A percentile compares a stretch with the other conserved stretches of the same genome.
Evolutionary conservation across 2,888 invertebrate genomes (phyloP).

Genomic region (Epirrhoe alternata): DNA sequence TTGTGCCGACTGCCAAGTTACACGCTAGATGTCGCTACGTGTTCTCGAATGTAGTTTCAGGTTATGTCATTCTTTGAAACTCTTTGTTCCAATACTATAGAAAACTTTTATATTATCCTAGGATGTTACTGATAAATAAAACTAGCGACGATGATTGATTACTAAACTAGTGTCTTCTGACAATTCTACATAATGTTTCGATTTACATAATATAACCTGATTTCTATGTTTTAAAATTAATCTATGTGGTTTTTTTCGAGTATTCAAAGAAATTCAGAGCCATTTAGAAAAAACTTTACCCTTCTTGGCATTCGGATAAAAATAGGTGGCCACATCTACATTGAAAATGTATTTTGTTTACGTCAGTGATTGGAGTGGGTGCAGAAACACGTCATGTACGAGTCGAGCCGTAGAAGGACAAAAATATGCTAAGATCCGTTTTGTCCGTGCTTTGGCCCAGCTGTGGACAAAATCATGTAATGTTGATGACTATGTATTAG

Average conservation of each 20-base stretch:
- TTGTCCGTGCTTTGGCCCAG: not conserved
- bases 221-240: too few relatives aligned
- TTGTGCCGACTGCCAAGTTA: slow-evolving; percentile 64
- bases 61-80: slow-evolving; percentile 19
- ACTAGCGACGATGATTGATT: too few relatives aligned
- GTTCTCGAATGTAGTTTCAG: slow-evolving; percentile 46
- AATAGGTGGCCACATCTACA: too few relatives aligned
- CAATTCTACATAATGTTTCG: too few relatives aligned
- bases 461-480: too few relatives aligned
- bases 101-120: slow-evolving; percentile 1
- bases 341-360: not conserved
- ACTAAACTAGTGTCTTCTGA: too few relatives aligned
- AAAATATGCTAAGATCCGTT: not conserved
- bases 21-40: slow-evolving; percentile 67
- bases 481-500: too few relatives aligned
- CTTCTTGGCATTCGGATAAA: too few relatives aligned
- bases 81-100: slow-evolving; percentile 7
- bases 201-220: too few relatives aligned
- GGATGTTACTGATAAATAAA: not conserved
- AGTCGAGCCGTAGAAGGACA: not conserved
- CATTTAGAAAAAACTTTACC: too few relatives aligned
- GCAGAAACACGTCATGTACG: not conserved
- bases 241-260: too few relatives aligned
- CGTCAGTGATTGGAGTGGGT: not conserved
- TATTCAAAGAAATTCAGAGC: too few relatives aligned